Evolutionary conservation across 2,888 invertebrate species (phyloP), one percentile per base, ranked within the genome.

Genomic region (Ornithoptera alexandrae): DNA sequence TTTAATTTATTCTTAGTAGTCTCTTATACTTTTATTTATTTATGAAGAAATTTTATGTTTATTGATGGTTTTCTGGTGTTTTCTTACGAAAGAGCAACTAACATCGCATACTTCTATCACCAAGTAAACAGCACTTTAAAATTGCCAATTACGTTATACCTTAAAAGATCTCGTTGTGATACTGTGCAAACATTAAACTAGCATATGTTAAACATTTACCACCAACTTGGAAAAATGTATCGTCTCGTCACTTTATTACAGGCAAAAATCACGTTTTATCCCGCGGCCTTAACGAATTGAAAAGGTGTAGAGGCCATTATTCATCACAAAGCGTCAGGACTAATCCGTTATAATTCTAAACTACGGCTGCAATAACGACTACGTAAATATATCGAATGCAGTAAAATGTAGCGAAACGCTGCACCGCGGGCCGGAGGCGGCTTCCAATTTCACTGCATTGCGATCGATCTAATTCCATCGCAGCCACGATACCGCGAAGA

Each of bases 371-470:
- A 58, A 20, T 53, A 62, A 53, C 24, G 30, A 87, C 88, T 82
- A 86, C 82, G 87, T 88, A 90, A 90, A 89, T 88, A 90, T 89
- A 90, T 89, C 85, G 87, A 88, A 88, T 87, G 88, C 88, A 88
- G 89, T 90, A 85, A 88, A 88, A 87, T 84, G 79, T 77, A 68
- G 71, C 67, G 72, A 69, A 64, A 68, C 72, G 70, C 70, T 62
- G 69, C 73, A 71, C 64, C 65, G 68, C 77, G 74, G 75, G 73
- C 78, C 75, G 77, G 77, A 72, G 76, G 74, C 78, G 79, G 82
- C 79, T 87, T 84, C 84, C 84, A 82, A 83, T 85, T 87, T 80
- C 81, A 84, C 87, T 86, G 88, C 86, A 89, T 79, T 83, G 83
- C 84, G 78, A 88, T 89, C 86, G 83, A 88, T 88, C 80, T 79